Percentiles rank a stretch among this genome's conserved stretches.
These are phyloP conservation scores for Clepsis dumicolana DNA, from an alignment of 2,888 invertebrate species.

Conservation along the genomic window DNA sequence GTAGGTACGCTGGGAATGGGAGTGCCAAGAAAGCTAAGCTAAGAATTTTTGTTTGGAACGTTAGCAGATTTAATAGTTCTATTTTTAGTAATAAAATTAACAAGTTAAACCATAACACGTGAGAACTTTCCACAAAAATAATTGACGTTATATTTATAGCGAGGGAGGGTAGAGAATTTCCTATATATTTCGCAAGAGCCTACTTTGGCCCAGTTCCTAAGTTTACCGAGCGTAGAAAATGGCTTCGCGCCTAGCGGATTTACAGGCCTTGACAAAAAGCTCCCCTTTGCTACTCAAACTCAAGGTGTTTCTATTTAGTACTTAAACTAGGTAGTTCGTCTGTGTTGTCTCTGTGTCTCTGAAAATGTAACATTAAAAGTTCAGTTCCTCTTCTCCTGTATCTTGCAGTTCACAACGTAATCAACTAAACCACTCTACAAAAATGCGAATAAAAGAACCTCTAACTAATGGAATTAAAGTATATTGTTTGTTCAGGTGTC, in stretches of 20 bases:
- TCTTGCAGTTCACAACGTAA: background rate
- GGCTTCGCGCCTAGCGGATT: conserved; percentile 75
- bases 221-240: conserved; percentile 81
- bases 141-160: conserved; percentile 78
- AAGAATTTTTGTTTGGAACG: background rate
- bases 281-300: background rate
- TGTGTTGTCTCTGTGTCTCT: background rate
- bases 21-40: background rate
- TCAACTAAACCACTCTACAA: conserved; percentile 10
- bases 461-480: conserved; percentile 62
- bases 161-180: conserved; percentile 66
- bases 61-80: background rate
- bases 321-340: conserved; percentile 11
- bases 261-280: conserved; percentile 67
- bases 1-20: conserved; percentile 14
- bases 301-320: conserved; percentile 19
- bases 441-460: conserved; percentile 47
- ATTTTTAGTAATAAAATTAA: no score
- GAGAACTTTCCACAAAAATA: conserved; percentile 68
- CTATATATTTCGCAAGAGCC: conserved; percentile 79
- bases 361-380: background rate
- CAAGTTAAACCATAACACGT: no score
- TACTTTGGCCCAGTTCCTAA: conserved; percentile 82
- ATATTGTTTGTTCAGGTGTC: conserved; percentile 64
- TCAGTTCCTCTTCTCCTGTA: background rate